phyloP scores from a whole-genome alignment of 2,797 vertebrate genomes.

The Pterois miles region DNA sequence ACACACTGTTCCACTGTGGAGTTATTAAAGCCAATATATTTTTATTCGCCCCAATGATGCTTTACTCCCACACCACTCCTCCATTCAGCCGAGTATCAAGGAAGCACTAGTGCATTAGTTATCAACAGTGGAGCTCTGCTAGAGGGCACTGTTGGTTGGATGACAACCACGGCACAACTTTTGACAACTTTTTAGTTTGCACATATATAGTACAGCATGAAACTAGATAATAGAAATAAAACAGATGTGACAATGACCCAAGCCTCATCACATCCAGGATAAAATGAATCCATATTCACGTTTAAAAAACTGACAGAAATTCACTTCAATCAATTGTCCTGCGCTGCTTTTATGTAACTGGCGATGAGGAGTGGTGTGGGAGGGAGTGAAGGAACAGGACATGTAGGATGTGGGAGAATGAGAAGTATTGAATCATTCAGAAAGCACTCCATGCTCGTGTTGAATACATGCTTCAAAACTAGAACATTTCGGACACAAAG shows the following conservation, averaged over 20 bases:
- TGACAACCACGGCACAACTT: neutral
- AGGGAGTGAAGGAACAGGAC: conserved; percentile 61
- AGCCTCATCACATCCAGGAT: neutral
- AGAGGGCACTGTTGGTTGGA: conserved; percentile 12
- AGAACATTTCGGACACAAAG: conserved; percentile 19
- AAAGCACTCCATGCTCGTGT: conserved; percentile 46
- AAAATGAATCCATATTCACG: neutral
- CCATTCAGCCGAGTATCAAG: neutral
- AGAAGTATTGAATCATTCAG: conserved; percentile 62
- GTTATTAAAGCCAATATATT: conserved; percentile 19
- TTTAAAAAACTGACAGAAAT: conserved; percentile 1
- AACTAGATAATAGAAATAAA: neutral
- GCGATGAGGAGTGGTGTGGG: conserved; percentile 61
- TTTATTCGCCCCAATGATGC: conserved; percentile 20
- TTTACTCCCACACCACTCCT: conserved; percentile 26
- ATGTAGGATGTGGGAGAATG: conserved; percentile 71
- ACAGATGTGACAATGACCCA: neutral
- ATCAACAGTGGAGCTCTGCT: conserved; percentile 15
- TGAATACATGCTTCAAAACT: conserved; percentile 26
- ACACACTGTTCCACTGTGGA: neutral
- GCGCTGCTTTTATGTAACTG: conserved; percentile 58
- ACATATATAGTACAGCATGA: neutral
- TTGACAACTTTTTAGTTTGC: neutral
- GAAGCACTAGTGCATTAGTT: neutral
- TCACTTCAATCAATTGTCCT: conserved; percentile 40